Evolutionary conservation across 2,888 invertebrate species (phyloP), one percentile per base, ranked within the genome.

Genomic region (Glyphotaelius pellucidus): DNA sequence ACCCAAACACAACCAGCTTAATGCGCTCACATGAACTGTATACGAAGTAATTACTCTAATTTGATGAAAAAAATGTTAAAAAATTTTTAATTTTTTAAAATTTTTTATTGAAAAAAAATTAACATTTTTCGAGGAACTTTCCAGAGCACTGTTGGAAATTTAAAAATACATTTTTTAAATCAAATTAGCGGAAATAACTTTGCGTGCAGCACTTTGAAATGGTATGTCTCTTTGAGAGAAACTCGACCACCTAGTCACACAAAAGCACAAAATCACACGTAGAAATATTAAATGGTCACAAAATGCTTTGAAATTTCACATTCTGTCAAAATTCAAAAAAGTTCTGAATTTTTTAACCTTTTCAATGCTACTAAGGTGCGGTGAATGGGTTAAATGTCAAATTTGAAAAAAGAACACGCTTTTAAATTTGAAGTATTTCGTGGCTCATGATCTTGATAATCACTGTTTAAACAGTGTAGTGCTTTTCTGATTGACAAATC

Each of bases 1-100:
- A 93, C 93, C 92, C 89, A 86, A 91, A 93, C 93, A 93, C 93
- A 89, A 87, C 91, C 90, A 93, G 93, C 93, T 93, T 93, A 89
- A 90, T 93, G 93, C 93, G 93, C 93, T 93, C 93, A 93, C 93
- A 87, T 87, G 52, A 84, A 91, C 38, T 84, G 90, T 32, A 90
- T 80, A 81, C 90, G 89, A 91, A 80, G 86, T 90, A 80, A 92
- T 89, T 80, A 35, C 25, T 83, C 5, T 3, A 35, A 83, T 83
- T 83, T 83, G 32, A 67, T 2, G 4, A 52, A 67, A 67, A 67
- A 67, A 67, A 67, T 7, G 9, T 25, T 14, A 25, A 67, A 67
- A 19, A 19, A 19, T 67, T 7, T 2, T 9, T 0, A 25, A 25
- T 25, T 25, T 67, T 67, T 67, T 19, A 0, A 52, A 67, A 19